phyloP scores from a whole-genome alignment of 2,888 invertebrate genomes.

The Smittia sp. region DNA sequence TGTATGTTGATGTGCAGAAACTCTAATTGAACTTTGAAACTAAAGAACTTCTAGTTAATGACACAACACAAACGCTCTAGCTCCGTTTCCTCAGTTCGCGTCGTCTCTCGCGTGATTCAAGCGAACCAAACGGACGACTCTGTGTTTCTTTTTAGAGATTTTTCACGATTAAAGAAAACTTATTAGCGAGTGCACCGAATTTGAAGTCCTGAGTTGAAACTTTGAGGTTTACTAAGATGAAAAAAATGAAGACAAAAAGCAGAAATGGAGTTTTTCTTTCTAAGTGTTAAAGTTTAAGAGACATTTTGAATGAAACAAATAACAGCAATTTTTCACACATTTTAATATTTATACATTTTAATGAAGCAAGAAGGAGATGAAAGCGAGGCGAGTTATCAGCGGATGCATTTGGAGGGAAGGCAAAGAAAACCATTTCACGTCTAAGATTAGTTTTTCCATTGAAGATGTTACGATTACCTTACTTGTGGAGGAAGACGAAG shows the following conservation, averaged over 20 bases:
- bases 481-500: too few species aligned
- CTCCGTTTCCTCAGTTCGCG: not conserved
- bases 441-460: too few species aligned
- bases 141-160: not conserved
- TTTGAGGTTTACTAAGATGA: not conserved
- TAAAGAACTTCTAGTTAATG: constrained; percentile 1
- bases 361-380: not conserved
- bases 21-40: not conserved
- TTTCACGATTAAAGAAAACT: not conserved
- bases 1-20: constrained; percentile 4
- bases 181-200: not conserved
- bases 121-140: not conserved
- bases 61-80: not conserved
- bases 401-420: not conserved
- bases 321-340: constrained; percentile 8
- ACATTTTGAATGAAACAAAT: constrained; percentile 3
- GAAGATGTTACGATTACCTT: too few species aligned
- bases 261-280: not conserved
- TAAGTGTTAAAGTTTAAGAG: not conserved
- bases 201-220: not conserved
- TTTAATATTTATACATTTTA: not conserved
- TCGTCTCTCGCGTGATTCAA: not conserved
- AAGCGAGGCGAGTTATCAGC: not conserved
- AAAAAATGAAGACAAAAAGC: not conserved
- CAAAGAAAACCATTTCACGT: too few species aligned